Evolutionary conservation across 2,797 vertebrate genomes (phyloP).

Genomic region (Novumbra hubbsi): DNA sequence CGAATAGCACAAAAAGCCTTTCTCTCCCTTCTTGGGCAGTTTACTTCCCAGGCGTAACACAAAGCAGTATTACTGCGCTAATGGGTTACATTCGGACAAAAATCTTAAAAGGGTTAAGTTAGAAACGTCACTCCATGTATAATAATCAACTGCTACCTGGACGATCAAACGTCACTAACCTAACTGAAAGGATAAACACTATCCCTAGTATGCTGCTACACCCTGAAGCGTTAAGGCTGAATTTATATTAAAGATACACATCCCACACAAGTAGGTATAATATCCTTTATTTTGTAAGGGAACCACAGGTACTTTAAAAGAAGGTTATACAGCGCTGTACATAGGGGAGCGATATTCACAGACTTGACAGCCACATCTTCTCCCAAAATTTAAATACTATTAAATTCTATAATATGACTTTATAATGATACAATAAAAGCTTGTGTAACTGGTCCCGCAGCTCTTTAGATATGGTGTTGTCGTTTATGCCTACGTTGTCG

Average conservation of each 20-base stretch:
- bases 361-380: conserved; percentile 81
- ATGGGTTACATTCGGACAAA: no score
- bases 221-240: not conserved
- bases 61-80: no score
- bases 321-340: conserved; percentile 75
- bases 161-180: not conserved
- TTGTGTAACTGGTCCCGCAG: conserved; percentile 83
- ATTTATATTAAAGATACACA: conserved; percentile 26
- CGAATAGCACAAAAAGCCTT: no score
- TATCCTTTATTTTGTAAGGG: conserved; percentile 66
- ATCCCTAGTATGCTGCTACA: not conserved
- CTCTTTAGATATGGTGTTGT: conserved; percentile 74
- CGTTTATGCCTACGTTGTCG: conserved; percentile 32
- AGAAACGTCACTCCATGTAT: no score
- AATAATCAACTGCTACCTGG: no score
- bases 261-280: conserved; percentile 45
- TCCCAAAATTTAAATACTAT: conserved; percentile 84
- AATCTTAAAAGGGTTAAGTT: no score
- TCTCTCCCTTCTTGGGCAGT: no score
- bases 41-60: no score
- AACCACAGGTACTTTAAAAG: conserved; percentile 75
- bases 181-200: not conserved
- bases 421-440: conserved; percentile 85
- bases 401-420: conserved; percentile 76
- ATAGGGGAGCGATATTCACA: conserved; percentile 75